Base-by-base conservation (phyloP, 64 coral and sea anemone genomes). In the Anthopleura sola region DNA sequence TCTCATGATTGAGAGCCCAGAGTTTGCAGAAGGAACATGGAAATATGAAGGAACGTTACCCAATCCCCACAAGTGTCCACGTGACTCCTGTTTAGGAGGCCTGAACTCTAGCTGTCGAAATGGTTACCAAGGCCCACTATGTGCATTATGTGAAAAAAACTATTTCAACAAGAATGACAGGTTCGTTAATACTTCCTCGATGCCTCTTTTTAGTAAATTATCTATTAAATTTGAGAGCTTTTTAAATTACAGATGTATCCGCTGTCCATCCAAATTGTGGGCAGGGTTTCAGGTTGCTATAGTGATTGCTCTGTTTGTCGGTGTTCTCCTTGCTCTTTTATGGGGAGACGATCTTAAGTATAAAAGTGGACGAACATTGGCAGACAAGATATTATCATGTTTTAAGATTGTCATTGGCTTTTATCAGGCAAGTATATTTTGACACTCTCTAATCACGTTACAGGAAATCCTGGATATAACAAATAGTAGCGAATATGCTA, bases 361-460 rank as follows among this genome's bases (percentile, higher is more conserved):
- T 23, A 11, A 37, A 37, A 86, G 74, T 21, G 84, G 89, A 44
- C 88, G 93, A 74, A 94, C 88, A 5, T 12, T 91, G 16, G 93
- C 93, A 54, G 93, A 94, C 55, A 78, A 91, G 23, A 90, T 90
- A 79, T 85, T 91, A 31, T 90, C 88, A 1, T 94, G 93, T 31
- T 91, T 94, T 71, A 90, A 94, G 58, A 94, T 94, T 82, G 40
- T 44, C 40, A 44, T 44, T 44, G 40, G 40, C 12, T 94, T 94
- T 84, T 87, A 94, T 56, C 92, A 94, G 83, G 89, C 86, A 86
- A 75, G 68, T 75, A 3, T 6, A 44, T 0, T 44, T 44, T 44
- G 4, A 44, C 4, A 44, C 40, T 6, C 40, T 44, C 40, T 0
- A 44, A 8, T 8, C 40, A 44, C 40, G 40, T 44, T 2, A 44